Conservation (phyloP, 2,113 vertebrate genomes). For the Calonectris borealis region DNA sequence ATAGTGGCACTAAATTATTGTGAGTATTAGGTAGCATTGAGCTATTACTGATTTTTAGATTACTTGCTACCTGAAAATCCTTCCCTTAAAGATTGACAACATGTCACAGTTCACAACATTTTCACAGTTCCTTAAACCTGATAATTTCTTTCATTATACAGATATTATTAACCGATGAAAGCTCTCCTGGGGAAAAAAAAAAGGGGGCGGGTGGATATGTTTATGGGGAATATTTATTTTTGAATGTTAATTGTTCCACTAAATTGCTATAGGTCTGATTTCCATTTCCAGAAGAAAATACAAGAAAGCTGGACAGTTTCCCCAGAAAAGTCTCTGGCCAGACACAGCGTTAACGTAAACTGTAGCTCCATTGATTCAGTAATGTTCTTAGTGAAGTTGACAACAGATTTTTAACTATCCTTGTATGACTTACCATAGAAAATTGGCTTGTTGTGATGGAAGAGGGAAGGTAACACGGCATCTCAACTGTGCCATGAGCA, state of each 20-base stretch:
- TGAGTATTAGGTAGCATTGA: neutral
- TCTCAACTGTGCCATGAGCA: neutral
- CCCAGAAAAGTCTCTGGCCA: neutral
- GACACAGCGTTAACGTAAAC: neutral
- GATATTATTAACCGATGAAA: neutral
- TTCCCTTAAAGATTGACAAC: neutral
- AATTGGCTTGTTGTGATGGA: neutral
- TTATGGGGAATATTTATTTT: neutral
- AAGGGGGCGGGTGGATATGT: rapidly evolving
- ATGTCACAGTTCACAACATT: neutral
- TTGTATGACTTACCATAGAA: neutral
- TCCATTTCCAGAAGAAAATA: neutral
- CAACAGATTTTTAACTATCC: neutral
- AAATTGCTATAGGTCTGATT: neutral
- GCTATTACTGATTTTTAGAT: neutral
- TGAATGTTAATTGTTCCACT: neutral
- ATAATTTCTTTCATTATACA: neutral
- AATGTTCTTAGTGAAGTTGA: neutral
- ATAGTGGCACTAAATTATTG: neutral
- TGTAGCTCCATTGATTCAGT: neutral
- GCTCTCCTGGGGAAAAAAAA: rapidly evolving
- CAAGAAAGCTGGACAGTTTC: neutral
- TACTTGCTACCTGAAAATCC: neutral
- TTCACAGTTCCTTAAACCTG: neutral
- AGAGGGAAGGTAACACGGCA: neutral